These are phyloP conservation scores for Papilio aristodemus DNA, from an alignment of 1,140 invertebrate species.

Conservation along the genomic window DNA sequence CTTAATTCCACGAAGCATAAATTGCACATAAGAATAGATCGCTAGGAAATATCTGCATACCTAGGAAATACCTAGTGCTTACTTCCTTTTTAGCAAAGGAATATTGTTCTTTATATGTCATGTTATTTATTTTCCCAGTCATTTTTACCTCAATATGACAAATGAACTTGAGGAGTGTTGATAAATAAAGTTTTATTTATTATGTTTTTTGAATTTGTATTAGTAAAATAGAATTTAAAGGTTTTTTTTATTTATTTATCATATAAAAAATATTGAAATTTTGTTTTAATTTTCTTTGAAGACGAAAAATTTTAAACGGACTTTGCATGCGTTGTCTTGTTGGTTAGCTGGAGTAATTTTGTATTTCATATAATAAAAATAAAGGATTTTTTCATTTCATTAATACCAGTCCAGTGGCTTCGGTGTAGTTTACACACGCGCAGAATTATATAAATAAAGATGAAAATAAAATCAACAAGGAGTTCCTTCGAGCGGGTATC, in stretches of 20 bases:
- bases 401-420: not conserved
- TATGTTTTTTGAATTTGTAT: no score
- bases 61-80: not conserved
- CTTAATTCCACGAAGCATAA: no score
- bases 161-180: not conserved
- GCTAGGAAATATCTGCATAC: not conserved
- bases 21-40: not conserved
- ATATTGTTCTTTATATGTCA: not conserved
- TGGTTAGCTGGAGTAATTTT: no score
- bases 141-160: not conserved
- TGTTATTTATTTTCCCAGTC: not conserved
- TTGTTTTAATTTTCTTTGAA: no score
- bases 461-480: not conserved
- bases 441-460: not conserved
- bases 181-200: not conserved
- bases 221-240: no score
- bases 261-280: no score
- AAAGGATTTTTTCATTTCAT: no score
- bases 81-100: not conserved
- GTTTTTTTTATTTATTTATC: no score
- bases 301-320: no score
- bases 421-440: not conserved
- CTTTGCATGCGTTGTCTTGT: no score
- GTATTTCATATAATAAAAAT: no score
- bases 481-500: not conserved